Evolutionary conservation across 2,797 vertebrate species (phyloP), one percentile per base, ranked within the genome.

Genomic region (Cyclopterus lumpus): DNA sequence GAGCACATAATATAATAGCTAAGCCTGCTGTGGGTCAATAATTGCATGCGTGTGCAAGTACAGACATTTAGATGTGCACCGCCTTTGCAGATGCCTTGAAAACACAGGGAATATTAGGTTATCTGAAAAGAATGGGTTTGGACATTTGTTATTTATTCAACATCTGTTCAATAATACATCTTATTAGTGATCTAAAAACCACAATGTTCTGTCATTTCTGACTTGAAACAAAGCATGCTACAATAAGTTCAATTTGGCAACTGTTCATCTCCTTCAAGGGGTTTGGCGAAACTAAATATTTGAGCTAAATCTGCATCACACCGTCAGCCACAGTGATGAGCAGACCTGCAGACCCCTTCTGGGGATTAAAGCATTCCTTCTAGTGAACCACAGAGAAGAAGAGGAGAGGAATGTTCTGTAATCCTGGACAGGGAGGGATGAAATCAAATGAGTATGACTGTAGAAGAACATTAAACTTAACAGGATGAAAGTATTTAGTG

Each of bases 321-420:
- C 32, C 26, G 44, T 54, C 51, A 40, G 67, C 40, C 28, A 42
- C 40, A 61, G 65, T 30, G 53, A 75, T 42, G 76, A 71, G 60
- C 62, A 68, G 67, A 77, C 48, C 61, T 67, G 60, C 61, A 30
- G 71, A 66, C 67, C 67, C 26, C 15, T 65, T 36, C 51, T 26
- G 42, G 0, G 26, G 79, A 88, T 88, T 83, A 89, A 82, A 88
- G 68, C 73, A 82, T 86, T 91, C 71, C 75, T 77, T 36, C 63
- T 46, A 61, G 36, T 71, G 63, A 75, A 81, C 3, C 30, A 63
- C 48, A 61, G 22, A 80, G 38, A 75, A 36, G 40, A 65, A 28
- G 67, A 59, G 12, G 65, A 67, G 69, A 74, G 71, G 62, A 81
- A 84, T 70, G 66, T 77, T 54, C 22, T 14, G 36, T 86, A 69